These are phyloP conservation scores for Clanis bilineata DNA, from an alignment of 2,888 invertebrate genomes.

Conservation along the genomic window DNA sequence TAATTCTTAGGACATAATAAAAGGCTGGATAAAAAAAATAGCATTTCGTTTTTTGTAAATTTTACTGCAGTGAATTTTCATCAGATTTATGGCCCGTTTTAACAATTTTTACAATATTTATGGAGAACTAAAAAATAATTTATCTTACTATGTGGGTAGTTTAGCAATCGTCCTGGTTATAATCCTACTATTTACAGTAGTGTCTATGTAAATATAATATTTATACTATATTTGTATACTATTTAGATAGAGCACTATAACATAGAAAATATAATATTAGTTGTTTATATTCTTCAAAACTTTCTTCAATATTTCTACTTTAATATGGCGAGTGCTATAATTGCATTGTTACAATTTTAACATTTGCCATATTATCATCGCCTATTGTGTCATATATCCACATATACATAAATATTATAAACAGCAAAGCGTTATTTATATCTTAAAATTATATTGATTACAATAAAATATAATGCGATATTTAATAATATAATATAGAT, in stretches of 20 bases:
- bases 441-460: neutral
- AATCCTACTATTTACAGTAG: slow-evolving; percentile 19
- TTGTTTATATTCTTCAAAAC: slow-evolving; percentile 12
- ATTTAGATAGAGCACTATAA: slow-evolving; percentile 22
- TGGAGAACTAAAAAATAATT: slow-evolving; percentile 25
- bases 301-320: slow-evolving; percentile 3
- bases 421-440: neutral
- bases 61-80: slow-evolving; percentile 1
- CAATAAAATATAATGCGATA: neutral
- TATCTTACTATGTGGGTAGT: slow-evolving; percentile 15
- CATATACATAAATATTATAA: neutral
- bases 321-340: neutral
- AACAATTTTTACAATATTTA: slow-evolving; percentile 15
- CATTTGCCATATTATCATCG: slow-evolving; percentile 2
- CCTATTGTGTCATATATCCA: neutral
- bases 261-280: slow-evolving; percentile 24
- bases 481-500: no score
- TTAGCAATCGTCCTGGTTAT: slow-evolving; percentile 1
- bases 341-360: neutral
- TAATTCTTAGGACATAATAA: no score
- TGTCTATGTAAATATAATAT: slow-evolving; percentile 46
- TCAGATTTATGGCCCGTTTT: slow-evolving; percentile 3
- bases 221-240: slow-evolving; percentile 47
- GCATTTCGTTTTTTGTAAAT: neutral
- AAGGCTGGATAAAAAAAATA: neutral